A percentile compares a stretch with the other conserved stretches of the same genome.
phyloP scores from a whole-genome alignment of 1,140 invertebrate genomes.

The Hypothenemus hampei region DNA sequence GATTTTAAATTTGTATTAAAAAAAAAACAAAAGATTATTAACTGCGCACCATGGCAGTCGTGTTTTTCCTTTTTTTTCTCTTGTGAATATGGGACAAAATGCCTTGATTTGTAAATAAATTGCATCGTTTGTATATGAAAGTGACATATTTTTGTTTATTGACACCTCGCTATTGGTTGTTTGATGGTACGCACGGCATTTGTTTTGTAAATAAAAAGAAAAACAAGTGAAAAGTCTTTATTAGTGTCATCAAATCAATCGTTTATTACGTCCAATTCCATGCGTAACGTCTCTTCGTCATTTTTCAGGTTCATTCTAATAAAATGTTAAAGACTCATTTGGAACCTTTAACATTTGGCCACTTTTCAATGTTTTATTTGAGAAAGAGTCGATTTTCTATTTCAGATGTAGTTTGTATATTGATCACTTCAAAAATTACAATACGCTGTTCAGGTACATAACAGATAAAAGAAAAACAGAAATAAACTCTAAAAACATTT shows the following conservation, averaged over 20 bases:
- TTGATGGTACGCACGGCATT: too few species aligned
- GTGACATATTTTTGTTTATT: neutral
- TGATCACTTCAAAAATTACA: too few species aligned
- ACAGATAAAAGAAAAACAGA: neutral
- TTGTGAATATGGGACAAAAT: slow-evolving; percentile 15
- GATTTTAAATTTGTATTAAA: slow-evolving; percentile 24
- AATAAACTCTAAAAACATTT: neutral
- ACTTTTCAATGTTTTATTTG: too few species aligned
- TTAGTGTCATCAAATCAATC: neutral
- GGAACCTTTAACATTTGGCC: too few species aligned
- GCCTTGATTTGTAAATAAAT: slow-evolving; percentile 17
- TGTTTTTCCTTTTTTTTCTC: slow-evolving; percentile 21
- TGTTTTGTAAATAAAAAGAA: neutral
- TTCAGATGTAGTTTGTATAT: too few species aligned
- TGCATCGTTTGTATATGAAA: neutral
- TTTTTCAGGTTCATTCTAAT: too few species aligned
- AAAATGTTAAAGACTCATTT: too few species aligned
- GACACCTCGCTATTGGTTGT: too few species aligned
- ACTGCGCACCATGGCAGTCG: too few species aligned
- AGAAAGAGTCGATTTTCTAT: too few species aligned
- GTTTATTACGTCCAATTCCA: too few species aligned
- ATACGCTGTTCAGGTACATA: neutral
- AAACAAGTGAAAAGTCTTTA: neutral
- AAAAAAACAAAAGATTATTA: slow-evolving; percentile 11
- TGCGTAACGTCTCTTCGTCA: too few species aligned